Evolutionary conservation across 2,113 vertebrate genomes (phyloP), one percentile per base, ranked within the genome.

Genomic region (Ornithorhynchus anatinus): DNA sequence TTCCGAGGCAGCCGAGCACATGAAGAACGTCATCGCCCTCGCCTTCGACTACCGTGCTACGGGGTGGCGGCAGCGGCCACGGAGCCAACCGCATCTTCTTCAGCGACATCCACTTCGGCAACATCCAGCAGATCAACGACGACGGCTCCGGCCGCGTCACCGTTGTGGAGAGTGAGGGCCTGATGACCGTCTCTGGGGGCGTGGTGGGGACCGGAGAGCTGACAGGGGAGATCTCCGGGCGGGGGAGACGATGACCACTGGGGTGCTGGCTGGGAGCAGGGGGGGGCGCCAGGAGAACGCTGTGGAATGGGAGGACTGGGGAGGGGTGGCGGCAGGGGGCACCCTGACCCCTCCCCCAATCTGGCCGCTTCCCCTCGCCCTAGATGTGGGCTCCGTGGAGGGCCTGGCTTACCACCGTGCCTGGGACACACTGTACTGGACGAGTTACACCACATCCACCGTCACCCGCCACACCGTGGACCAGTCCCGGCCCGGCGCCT

Each of bases 41-140:
- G 96, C 95, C 69, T 99, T 98, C 0, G 97, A 99, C 90, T 98
- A 98, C 78, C 94, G 95, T 13, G 87, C 83, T 0, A 83, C 80
- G 72, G 67, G 72, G 57, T 93, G n/a, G 93, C 0, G 92, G 94
- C 1, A 91, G 95, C 95, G 5, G 96, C 95, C 32, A 90, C 94
- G 39, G n/a, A n/a, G 78, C 86, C 75, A 98, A 97, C 70, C 95
- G 97, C 71, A 94, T 99, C 66, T 99, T 99, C 93, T 99, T 95
- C 91, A 99, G 97, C 0, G 97, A 99, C 84, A 99, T 99, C 85
- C 97, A 99, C 92, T 99, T 99, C 0, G 97, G 97, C 52, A 99
- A 99, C 92, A 99, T 99, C 86, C 97, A 99, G 86, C 96, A 98
- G 88, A 98, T 99, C 93, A 97, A 94, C 0, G 95, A 99, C 0